Conservation (phyloP, 2,888 invertebrate genomes). For the Rhingia campestris region DNA sequence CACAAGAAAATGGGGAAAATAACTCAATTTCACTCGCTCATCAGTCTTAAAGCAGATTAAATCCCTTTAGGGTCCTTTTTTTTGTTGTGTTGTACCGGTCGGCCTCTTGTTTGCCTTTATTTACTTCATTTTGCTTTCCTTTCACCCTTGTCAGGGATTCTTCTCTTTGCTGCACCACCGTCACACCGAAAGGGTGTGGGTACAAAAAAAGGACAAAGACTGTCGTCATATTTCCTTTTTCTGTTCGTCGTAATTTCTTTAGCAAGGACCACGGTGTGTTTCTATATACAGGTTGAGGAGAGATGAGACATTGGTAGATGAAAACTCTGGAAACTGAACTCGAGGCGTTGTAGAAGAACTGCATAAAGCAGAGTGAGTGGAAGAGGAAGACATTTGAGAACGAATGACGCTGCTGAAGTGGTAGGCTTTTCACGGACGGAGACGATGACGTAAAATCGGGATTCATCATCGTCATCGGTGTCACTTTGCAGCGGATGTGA, state of each 20-base stretch:
- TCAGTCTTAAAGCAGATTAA: constrained; percentile 61
- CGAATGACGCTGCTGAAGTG: constrained; percentile 60
- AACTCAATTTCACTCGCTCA: constrained; percentile 66
- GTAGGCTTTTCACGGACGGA: constrained; percentile 62
- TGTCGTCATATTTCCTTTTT: constrained; percentile 34
- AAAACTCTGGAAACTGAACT: constrained; percentile 7
- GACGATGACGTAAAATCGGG: constrained; percentile 60
- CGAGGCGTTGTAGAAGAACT: constrained; percentile 16
- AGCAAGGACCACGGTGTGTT: constrained; percentile 36
- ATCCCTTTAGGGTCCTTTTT: constrained; percentile 53
- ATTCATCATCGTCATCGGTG: constrained; percentile 61
- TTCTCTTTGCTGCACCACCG: constrained; percentile 4
- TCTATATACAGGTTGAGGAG: constrained; percentile 16
- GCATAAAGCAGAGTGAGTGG: neutral
- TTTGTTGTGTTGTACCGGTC: constrained; percentile 24
- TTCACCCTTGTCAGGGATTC: constrained; percentile 32
- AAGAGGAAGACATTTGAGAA: constrained; percentile 45
- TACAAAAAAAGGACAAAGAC: constrained; percentile 29
- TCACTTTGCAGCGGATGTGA: constrained; percentile 57
- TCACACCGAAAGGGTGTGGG: constrained; percentile 5
- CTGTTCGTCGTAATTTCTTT: constrained; percentile 32
- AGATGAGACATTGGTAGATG: neutral
- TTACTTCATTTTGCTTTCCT: constrained; percentile 17
- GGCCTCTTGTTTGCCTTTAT: neutral
- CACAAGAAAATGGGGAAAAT: constrained; percentile 44